Conservation (phyloP, 2,113 vertebrate species). For the Osmerus eperlanus region DNA sequence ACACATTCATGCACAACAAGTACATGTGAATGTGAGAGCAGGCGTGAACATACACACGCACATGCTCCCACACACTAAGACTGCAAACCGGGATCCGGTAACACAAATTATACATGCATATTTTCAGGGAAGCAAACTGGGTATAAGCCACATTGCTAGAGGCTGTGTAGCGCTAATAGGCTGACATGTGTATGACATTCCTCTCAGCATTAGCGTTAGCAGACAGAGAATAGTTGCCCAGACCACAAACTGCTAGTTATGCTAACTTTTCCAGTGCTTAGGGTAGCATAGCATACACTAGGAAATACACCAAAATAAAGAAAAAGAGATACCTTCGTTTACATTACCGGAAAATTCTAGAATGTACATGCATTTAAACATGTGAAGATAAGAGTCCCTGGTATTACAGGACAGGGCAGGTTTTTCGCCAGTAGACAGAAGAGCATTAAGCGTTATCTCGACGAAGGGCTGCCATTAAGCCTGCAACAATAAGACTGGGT, state of each 20-base stretch:
- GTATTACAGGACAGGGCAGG: conserved; percentile 47
- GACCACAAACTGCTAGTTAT: conserved; percentile 8
- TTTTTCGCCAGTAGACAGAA: conserved; percentile 49
- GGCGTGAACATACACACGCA: background rate
- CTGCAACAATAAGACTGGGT: conserved; percentile 62
- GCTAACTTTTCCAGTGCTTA: conserved; percentile 3
- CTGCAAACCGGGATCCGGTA: conserved; percentile 11
- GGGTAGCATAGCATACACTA: conserved; percentile 5
- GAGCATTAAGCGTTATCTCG: conserved; percentile 64
- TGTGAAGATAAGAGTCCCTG: conserved; percentile 56
- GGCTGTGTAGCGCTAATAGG: conserved; percentile 35
- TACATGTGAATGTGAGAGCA: background rate
- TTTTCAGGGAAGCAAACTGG: conserved; percentile 38
- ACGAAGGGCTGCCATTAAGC: conserved; percentile 60
- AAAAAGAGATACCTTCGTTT: conserved; percentile 21
- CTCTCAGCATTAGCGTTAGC: conserved; percentile 35
- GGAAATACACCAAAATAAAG: conserved; percentile 25
- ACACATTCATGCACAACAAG: conserved; percentile 31
- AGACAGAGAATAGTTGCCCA: conserved; percentile 19
- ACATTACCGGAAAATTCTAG: no score
- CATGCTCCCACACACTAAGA: background rate
- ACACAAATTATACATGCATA: conserved; percentile 27
- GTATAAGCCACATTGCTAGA: conserved; percentile 21
- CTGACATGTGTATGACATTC: conserved; percentile 47
- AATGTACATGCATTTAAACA: conserved; percentile 19